A percentile compares a stretch with the other conserved stretches of the same genome.
phyloP scores from a whole-genome alignment of 2,797 vertebrate genomes.

The Syndactyla subalaris region DNA sequence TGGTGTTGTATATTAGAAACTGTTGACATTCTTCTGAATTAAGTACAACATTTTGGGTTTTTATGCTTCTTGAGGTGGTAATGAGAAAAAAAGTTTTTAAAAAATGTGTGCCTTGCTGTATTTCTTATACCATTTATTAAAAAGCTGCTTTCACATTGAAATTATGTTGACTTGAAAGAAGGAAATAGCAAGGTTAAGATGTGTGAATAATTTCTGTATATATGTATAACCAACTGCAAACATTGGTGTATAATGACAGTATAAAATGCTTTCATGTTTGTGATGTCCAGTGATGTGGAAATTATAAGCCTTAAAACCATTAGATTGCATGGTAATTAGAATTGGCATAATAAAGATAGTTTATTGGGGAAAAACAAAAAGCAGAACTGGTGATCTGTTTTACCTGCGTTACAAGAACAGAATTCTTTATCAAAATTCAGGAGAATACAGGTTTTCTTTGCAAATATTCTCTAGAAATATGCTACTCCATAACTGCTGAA shows the following conservation, averaged over 20 bases:
- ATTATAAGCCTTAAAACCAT: constrained; percentile 89
- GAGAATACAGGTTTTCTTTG: background rate
- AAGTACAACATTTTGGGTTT: constrained; percentile 78
- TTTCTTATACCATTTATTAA: constrained; percentile 89
- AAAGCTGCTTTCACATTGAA: constrained; percentile 85
- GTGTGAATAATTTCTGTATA: constrained; percentile 90
- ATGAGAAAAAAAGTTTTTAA: constrained; percentile 76
- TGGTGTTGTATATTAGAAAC: constrained; percentile 84
- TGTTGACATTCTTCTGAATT: constrained; percentile 79
- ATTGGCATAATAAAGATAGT: constrained; percentile 92
- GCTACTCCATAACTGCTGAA: background rate
- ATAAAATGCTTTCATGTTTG: constrained; percentile 89
- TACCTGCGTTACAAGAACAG: constrained; percentile 70
- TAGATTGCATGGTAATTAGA: constrained; percentile 94
- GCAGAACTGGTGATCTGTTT: constrained; percentile 76
- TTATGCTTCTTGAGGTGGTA: constrained; percentile 82
- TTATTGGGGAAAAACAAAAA: constrained; percentile 82
- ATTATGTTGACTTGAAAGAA: constrained; percentile 77
- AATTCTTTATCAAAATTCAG: constrained; percentile 18
- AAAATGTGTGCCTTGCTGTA: constrained; percentile 96
- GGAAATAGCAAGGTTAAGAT: constrained; percentile 82
- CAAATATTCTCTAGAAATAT: background rate
- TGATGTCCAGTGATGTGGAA: constrained; percentile 92
- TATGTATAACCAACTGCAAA: constrained; percentile 87
- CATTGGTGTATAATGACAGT: constrained; percentile 87